Conservation (phyloP, 2,797 vertebrate genomes). For the Fistularia commersonii region DNA sequence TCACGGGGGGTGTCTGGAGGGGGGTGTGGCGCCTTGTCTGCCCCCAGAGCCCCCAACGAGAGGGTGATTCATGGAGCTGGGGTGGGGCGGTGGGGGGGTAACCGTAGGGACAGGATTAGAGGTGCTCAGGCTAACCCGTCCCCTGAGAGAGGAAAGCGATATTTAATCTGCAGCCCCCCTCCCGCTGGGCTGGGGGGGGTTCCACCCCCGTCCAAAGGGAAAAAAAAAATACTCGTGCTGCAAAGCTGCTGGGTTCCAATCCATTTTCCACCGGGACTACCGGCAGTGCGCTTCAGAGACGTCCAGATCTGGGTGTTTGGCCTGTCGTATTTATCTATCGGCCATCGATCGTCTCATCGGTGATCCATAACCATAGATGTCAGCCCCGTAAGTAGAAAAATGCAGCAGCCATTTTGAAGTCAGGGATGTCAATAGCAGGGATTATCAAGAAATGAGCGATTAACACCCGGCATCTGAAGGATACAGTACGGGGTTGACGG, state of each 20-base stretch:
- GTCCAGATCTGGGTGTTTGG: no score
- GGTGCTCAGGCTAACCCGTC: conserved; percentile 73
- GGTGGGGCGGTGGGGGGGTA: no score
- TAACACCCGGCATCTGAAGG: no score
- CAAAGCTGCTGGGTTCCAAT: conserved; percentile 29
- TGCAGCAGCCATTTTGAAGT: no score
- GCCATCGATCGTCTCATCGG: no score
- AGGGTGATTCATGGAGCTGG: conserved; percentile 75
- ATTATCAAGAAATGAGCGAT: no score
- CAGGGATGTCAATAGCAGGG: no score
- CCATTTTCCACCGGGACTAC: background rate
- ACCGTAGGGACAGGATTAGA: conserved; percentile 76
- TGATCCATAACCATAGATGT: no score
- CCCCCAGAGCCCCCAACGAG: conserved; percentile 70
- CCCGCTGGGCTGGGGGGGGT: conserved; percentile 38
- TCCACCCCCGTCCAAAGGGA: background rate
- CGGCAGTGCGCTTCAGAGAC: background rate
- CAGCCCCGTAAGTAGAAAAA: no score
- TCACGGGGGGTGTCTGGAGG: conserved; percentile 58
- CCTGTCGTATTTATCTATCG: no score
- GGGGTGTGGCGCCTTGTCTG: conserved; percentile 73
- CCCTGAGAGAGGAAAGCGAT: conserved; percentile 65
- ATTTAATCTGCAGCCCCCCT: conserved; percentile 69
- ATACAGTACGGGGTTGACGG: no score
- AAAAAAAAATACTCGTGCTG: conserved; percentile 31